Evolutionary conservation across 2,113 vertebrate genomes (phyloP), one percentile per base, ranked within the genome.

Genomic region (Antechinus flavipes): DNA sequence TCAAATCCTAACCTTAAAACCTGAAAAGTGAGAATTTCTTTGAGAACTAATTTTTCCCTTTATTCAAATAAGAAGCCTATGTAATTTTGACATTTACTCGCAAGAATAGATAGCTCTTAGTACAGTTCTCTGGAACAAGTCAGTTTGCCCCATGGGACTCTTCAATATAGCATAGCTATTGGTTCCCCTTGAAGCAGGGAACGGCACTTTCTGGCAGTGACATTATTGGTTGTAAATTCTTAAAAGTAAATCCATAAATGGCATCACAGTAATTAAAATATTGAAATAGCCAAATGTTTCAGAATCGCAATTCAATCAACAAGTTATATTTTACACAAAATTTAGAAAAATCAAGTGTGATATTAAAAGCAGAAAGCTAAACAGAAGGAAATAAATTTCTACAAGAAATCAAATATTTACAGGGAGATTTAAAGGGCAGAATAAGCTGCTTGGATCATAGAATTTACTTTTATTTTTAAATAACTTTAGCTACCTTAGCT

Each of bases 401-500:
- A 98, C 95, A 98, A 97, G 96, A 98, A 97, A 98, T 98, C 97
- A 96, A 97, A 94, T 98, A 98, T 98, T 98, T 98, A 98, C 98
- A 98, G 93, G 96, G 97, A 97, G 95, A 97, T 97, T 97, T 95
- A 96, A 97, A 94, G 94, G 97, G 97, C 92, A 98, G 97, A 98
- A 98, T 96, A 97, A 98, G 97, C 97, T 98, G 95, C 97, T 97
- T 97, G 97, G 96, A 94, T 96, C 97, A 98, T 97, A 98, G 94
- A 98, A 97, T 96, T 98, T 98, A 95, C 98, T 98, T 98, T 97
- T 98, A 98, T 98, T 98, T 98, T 98, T 98, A 98, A 98, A 98
- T 98, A 98, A 98, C 97, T 98, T 98, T 97, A 98, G 98, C 98
- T 98, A 98, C 97, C 95, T 98, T 95, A 98, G 98, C 97, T 98